phyloP scores from a whole-genome alignment of 2,888 invertebrate genomes.

The Cataglyphis rosenhaueri region DNA sequence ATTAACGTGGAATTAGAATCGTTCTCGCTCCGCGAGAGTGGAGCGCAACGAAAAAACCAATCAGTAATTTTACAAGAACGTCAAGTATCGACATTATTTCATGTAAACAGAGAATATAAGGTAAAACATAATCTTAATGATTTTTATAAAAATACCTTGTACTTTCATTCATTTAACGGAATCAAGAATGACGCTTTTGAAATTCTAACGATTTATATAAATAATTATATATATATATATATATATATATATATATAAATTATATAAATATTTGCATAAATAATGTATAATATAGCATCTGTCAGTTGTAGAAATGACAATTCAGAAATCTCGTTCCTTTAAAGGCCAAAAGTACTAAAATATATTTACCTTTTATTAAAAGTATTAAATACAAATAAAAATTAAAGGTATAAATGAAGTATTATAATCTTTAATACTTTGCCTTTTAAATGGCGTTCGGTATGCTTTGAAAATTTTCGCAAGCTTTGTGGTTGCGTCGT shows the following conservation, averaged over 20 bases:
- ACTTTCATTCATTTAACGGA: neutral
- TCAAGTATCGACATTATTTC: neutral
- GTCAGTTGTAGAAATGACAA: neutral
- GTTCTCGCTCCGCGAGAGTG: constrained; percentile 35
- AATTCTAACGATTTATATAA: neutral
- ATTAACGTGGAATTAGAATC: constrained; percentile 80
- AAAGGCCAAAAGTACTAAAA: neutral
- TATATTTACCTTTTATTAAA: neutral
- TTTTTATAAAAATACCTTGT: neutral
- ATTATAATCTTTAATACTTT: neutral
- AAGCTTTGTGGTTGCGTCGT: neutral
- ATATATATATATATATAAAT: no score
- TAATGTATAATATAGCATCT: no score
- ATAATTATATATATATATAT: no score
- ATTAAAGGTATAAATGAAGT: neutral
- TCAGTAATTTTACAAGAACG: constrained; percentile 2
- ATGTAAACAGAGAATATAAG: constrained; percentile 2
- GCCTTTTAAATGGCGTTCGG: neutral
- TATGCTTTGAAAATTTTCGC: constrained; percentile 12
- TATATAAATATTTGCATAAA: neutral
- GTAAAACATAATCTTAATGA: neutral
- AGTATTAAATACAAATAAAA: neutral
- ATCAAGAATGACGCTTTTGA: neutral
- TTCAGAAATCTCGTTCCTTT: neutral
- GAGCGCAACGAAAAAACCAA: constrained; percentile 27